Evolutionary conservation across 2,797 vertebrate genomes (phyloP).

Genomic region (Lycodopsis pacificus): DNA sequence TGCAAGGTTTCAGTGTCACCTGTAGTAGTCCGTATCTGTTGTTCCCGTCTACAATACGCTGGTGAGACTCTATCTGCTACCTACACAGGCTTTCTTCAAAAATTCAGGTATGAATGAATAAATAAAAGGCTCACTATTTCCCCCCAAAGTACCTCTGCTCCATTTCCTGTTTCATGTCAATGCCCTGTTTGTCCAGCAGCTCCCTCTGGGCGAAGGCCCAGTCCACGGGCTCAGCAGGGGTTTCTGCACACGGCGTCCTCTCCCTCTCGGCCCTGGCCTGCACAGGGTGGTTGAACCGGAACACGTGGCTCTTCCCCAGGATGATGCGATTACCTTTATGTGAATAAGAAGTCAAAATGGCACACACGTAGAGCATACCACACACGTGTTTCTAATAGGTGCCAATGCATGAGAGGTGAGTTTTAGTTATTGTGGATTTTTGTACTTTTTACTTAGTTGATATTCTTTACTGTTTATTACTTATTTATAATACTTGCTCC

Average conservation of each 20-base stretch:
- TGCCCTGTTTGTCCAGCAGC: constrained; percentile 97
- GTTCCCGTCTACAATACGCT: background rate
- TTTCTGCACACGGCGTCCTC: constrained; percentile 92
- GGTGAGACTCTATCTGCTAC: background rate
- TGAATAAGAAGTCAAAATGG: background rate
- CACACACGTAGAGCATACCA: background rate
- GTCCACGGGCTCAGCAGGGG: constrained; percentile 93
- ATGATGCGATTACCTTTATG: constrained; percentile 95
- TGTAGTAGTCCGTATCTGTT: background rate
- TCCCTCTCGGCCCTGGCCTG: constrained; percentile 96
- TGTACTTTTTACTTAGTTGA: too few relatives aligned
- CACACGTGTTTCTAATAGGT: background rate
- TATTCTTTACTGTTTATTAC: too few relatives aligned
- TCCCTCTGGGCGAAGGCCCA: constrained; percentile 98
- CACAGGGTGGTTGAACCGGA: constrained; percentile 97
- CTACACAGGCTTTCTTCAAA: background rate
- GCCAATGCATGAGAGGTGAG: background rate
- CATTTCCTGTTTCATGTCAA: constrained; percentile 99
- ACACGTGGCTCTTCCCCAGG: constrained; percentile 98
- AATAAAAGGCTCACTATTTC: background rate
- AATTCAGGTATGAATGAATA: background rate
- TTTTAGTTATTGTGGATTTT: too few relatives aligned
- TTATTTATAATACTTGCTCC: too few relatives aligned
- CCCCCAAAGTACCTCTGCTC: constrained; percentile 89
- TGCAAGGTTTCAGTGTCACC: background rate